phyloP scores from a whole-genome alignment of 1,140 invertebrate species.

The Lamellibrachia luymesi region DNA sequence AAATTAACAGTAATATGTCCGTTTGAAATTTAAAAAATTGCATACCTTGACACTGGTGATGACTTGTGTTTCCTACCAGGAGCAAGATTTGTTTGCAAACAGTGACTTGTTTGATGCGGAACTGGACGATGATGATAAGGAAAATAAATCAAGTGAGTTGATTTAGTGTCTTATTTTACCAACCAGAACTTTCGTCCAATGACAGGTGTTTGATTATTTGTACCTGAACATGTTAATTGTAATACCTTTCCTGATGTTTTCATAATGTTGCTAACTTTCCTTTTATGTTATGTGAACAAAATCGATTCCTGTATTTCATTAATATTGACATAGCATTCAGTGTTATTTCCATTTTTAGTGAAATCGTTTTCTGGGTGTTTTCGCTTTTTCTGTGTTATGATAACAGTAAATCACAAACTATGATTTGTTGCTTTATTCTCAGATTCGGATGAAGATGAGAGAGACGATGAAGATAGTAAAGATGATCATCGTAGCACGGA shows the following conservation, averaged over 20 bases:
- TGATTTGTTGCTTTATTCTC: neutral
- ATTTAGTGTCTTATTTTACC: neutral
- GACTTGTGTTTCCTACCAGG: neutral
- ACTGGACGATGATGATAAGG: neutral
- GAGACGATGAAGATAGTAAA: constrained; percentile 9
- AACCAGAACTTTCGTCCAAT: neutral
- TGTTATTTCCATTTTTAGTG: neutral
- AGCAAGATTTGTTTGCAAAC: neutral
- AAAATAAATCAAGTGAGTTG: constrained; percentile 6
- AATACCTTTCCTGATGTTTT: neutral
- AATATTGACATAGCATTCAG: neutral
- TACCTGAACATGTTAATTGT: neutral
- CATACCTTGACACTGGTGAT: neutral
- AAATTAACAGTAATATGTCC: neutral
- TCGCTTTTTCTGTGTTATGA: neutral
- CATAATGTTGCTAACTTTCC: no score
- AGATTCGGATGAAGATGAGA: neutral
- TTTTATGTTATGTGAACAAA: no score
- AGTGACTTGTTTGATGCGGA: constrained; percentile 22
- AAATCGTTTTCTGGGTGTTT: neutral
- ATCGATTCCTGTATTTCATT: no score
- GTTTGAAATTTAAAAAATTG: neutral
- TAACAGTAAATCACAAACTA: neutral
- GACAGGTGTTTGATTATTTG: neutral
- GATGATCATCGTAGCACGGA: neutral